Evolutionary conservation across 2,888 invertebrate genomes (phyloP).

Genomic region (Drosophila limbata): DNA sequence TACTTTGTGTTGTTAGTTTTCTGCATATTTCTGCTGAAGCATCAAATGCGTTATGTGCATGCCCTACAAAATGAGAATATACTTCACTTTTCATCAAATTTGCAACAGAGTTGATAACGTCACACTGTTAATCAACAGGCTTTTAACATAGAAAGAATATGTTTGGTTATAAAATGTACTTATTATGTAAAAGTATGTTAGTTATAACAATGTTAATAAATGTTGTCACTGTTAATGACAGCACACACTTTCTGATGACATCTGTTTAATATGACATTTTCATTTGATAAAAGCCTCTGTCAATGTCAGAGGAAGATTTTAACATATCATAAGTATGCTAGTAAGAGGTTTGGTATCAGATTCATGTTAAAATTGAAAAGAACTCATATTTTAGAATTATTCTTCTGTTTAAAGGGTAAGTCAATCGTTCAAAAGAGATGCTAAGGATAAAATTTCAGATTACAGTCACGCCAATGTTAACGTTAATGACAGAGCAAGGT

Average conservation of each 20-base stretch:
- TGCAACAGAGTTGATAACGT: neutral
- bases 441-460: too few species aligned
- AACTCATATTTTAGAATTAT: too few species aligned
- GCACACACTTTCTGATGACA: neutral
- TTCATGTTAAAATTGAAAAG: too few species aligned
- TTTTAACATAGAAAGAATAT: neutral
- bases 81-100: neutral
- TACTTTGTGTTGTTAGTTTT: constrained; percentile 6
- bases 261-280: neutral
- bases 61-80: constrained; percentile 1
- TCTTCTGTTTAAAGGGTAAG: too few species aligned
- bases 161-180: too few species aligned
- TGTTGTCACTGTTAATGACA: neutral
- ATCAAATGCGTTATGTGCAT: constrained; percentile 46
- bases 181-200: neutral
- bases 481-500: too few species aligned
- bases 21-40: constrained; percentile 44
- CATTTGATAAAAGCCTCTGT: too few species aligned
- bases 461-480: neutral
- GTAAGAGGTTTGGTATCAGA: too few species aligned
- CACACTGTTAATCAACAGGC: neutral
- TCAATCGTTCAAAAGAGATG: too few species aligned
- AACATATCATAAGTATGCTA: too few species aligned
- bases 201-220: neutral
- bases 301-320: too few species aligned